Percentiles rank a stretch among this genome's conserved stretches.
Evolutionary conservation across 35 echinoderm and acorn worm genomes (phyloP).

Genomic region (Hemicentrotus pulcherrimus): DNA sequence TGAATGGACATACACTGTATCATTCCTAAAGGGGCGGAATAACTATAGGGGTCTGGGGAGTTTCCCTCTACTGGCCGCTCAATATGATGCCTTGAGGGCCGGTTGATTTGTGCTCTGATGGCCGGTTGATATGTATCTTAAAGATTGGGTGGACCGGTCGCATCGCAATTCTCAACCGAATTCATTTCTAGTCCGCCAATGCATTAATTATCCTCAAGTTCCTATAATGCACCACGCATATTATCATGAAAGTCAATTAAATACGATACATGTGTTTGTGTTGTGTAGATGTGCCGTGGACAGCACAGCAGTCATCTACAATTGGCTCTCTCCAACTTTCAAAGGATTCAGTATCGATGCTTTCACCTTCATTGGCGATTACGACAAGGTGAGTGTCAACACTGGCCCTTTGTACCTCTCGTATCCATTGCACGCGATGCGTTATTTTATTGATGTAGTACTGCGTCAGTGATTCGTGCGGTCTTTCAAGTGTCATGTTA

Average conservation of each 20-base stretch:
- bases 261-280: background rate
- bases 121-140: background rate
- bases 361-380: slow-evolving; percentile 40
- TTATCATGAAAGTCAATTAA: background rate
- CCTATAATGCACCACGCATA: background rate
- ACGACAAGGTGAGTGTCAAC: background rate
- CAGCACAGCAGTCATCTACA: background rate
- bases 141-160: too few relatives aligned
- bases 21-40: too few relatives aligned
- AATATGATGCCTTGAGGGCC: background rate
- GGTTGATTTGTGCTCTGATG: background rate
- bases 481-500: too few relatives aligned
- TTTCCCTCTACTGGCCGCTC: background rate
- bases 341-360: background rate
- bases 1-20: too few relatives aligned
- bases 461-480: too few relatives aligned
- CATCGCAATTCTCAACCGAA: too few relatives aligned
- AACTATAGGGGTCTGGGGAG: too few relatives aligned
- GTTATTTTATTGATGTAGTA: too few relatives aligned
- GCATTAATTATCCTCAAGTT: too few relatives aligned
- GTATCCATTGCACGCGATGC: too few relatives aligned
- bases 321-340: background rate
- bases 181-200: too few relatives aligned
- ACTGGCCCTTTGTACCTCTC: background rate
- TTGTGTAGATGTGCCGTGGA: slow-evolving; percentile 10